Base-by-base conservation (phyloP, 2,888 invertebrate genomes). In the Morpho achilles region DNA sequence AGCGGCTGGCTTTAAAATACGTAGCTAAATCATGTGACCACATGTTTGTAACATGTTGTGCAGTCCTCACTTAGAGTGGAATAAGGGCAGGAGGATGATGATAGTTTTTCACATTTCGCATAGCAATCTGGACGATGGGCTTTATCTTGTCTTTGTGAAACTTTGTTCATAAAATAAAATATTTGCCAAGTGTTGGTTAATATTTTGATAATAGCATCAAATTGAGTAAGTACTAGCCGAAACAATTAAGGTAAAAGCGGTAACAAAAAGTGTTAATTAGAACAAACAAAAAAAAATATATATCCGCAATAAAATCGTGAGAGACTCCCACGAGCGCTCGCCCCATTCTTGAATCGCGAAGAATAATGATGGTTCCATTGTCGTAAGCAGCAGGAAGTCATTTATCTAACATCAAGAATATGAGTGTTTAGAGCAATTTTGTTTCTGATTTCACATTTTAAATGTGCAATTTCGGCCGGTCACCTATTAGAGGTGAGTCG, bases 341-440 rank as follows among this genome's bases (percentile, higher is more conserved):
- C 76, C 77, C 82, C 78, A 84, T 87, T 86, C 84, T 82, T 74
- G 75, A 69, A 64, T 74, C 73, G 72, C 73, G 77, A 71, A 75
- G 82, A 84, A 83, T 90, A 89, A 90, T 89, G 89, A 88, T 83
- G 87, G 77, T 80, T 82, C 87, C 75, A 89, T 89, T 90, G 89
- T 90, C 75, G 73, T 73, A 75, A 74, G 68, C 77, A 82, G 83
- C 89, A 89, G 90, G 90, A 90, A 90, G 90, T 89, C 79, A 87
- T 89, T 90, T 90, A 89, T 89, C 89, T 88, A 87, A 82, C 89
- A 90, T 89, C 88, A 88, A 87, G 87, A 89, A 89, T 90, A 89
- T 89, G 84, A 89, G 80, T 83, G 87, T 87, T 88, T 84, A 84
- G 78, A 88, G 84, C 84, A 87, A 89, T 90, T 90, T 88, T 75